These are phyloP conservation scores for Podarcis siculus DNA, from an alignment of 2,797 vertebrate species.

Conservation along the genomic window DNA sequence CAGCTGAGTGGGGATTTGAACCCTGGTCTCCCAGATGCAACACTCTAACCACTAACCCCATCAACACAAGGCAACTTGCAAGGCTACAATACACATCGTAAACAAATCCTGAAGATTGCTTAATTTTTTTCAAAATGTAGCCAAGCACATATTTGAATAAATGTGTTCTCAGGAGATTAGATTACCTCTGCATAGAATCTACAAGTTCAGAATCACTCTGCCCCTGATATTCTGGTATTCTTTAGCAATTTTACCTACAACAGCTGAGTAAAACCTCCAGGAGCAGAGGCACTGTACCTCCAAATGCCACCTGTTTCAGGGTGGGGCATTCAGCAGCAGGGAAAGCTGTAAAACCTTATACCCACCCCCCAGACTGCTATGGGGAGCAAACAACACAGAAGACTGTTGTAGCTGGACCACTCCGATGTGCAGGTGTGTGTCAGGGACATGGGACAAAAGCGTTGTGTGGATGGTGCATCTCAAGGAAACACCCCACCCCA, in stretches of 20 bases:
- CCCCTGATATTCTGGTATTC: not conserved
- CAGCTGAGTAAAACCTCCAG: too few species aligned
- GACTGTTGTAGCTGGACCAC: not conserved
- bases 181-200: not conserved
- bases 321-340: not conserved
- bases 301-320: too few species aligned
- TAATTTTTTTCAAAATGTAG: too few species aligned
- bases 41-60: not conserved
- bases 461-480: too few species aligned
- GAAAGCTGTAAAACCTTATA: not conserved
- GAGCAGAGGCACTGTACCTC: not conserved
- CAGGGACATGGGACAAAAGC: not conserved
- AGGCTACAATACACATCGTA: too few species aligned
- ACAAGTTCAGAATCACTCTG: not conserved
- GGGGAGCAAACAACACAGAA: too few species aligned
- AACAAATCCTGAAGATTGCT: too few species aligned
- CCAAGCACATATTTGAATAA: too few species aligned
- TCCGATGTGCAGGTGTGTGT: not conserved
- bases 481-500: fast-evolving
- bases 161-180: too few species aligned
- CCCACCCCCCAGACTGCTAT: too few species aligned
- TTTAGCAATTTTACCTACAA: not conserved
- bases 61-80: too few species aligned
- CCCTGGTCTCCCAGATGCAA: too few species aligned
- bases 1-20: not conserved